Evolutionary conservation across 2,888 invertebrate species (phyloP).

Genomic region (Mechanitis messenoides): DNA sequence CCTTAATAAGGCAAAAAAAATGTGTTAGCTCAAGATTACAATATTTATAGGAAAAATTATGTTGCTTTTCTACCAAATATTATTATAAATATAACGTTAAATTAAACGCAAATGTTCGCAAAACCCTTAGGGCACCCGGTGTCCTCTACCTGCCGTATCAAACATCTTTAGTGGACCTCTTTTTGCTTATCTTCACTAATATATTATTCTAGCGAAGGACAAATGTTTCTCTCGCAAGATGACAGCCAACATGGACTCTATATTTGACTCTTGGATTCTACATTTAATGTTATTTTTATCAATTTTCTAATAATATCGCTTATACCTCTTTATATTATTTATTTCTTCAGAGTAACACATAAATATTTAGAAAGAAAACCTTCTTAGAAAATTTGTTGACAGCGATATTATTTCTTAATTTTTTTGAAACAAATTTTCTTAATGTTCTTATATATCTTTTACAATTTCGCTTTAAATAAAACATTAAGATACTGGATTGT

Average conservation of each 20-base stretch:
- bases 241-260: slow-evolving; percentile 20
- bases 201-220: slow-evolving; percentile 29
- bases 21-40: too few relatives aligned
- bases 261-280: not conserved
- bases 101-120: slow-evolving; percentile 11
- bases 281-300: not conserved
- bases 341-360: not conserved
- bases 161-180: slow-evolving; percentile 38
- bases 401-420: too few relatives aligned
- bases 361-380: not conserved
- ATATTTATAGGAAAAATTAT: too few relatives aligned
- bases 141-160: slow-evolving; percentile 24
- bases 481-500: too few relatives aligned
- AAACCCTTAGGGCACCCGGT: slow-evolving; percentile 9
- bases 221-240: slow-evolving; percentile 16
- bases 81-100: slow-evolving; percentile 2
- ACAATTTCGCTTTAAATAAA: too few relatives aligned
- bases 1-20: too few relatives aligned
- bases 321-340: not conserved
- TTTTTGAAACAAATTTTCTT: too few relatives aligned
- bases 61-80: not conserved
- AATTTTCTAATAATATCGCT: not conserved
- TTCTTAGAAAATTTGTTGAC: too few relatives aligned
- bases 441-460: too few relatives aligned
- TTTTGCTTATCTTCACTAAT: slow-evolving; percentile 48